Evolutionary conservation across 1,140 invertebrate species (phyloP).

Genomic region (Papilio xuthus): DNA sequence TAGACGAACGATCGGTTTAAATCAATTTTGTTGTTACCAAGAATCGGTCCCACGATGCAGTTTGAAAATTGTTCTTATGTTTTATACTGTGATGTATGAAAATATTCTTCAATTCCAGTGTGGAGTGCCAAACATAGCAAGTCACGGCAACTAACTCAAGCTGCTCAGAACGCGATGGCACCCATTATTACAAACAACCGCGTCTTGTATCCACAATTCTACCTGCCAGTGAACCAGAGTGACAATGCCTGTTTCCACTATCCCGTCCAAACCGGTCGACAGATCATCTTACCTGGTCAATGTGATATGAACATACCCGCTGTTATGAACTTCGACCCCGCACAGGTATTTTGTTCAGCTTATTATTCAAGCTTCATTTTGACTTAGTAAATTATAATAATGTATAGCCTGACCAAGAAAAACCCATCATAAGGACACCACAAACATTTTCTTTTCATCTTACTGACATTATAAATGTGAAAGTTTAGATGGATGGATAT

Average conservation of each 20-base stretch:
- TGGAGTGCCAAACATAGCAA: slow-evolving; percentile 74
- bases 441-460: too few relatives aligned
- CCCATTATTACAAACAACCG: slow-evolving; percentile 48
- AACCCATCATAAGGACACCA: too few relatives aligned
- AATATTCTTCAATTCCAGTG: slow-evolving; percentile 52
- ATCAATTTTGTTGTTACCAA: neutral
- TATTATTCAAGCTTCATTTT: neutral
- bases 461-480: too few relatives aligned
- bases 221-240: slow-evolving; percentile 53
- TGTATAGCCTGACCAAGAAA: too few relatives aligned
- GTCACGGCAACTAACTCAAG: slow-evolving; percentile 44
- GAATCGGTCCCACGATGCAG: too few relatives aligned
- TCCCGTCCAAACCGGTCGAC: slow-evolving; percentile 49
- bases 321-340: slow-evolving; percentile 50
- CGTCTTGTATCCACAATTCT: slow-evolving; percentile 59
- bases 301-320: slow-evolving; percentile 64
- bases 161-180: slow-evolving; percentile 52
- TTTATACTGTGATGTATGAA: neutral
- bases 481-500: too few relatives aligned
- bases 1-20: neutral
- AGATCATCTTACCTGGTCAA: slow-evolving; percentile 63
- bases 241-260: slow-evolving; percentile 69
- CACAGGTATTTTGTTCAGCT: slow-evolving; percentile 47
- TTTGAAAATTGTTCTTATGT: neutral
- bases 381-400: too few relatives aligned